Evolutionary conservation across 23 tunicate species (phyloP), one percentile per base, ranked within the genome.

Genomic region (Trididemnum clinides): DNA sequence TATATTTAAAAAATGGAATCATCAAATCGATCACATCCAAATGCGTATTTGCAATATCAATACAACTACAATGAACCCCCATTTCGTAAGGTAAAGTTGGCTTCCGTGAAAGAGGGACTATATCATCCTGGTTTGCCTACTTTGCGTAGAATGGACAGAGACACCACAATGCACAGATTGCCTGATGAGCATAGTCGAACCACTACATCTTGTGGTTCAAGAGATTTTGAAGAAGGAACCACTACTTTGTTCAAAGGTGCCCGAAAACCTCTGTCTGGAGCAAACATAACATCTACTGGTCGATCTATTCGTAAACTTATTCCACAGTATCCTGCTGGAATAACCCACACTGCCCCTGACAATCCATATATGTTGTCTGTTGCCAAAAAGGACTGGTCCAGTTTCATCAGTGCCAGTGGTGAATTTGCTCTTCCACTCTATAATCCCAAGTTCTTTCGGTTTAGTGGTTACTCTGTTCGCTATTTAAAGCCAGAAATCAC

Each of bases 381-480:
- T n/a, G 59, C 92, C 58, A 88, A 88, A 65, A 37, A 58, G 26
- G 86, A 93, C 64, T 93, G 98, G 98, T 88, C 92, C 20, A 82
- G 80, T 33, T 93, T 88, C 63, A 88, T 93, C 3, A 88, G 93
- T 54, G 87, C 98, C 3, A 39, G 87, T 36, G 98, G 98, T 7
- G 92, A 93, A 64, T 93, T 93, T 63, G 39, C 51, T 28, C 72
- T 93, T 36, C 92, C 92, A 2, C 80, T 72, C 6, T 88, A 88
- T 35, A 90, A 93, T 50, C 92, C 90, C 28, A 85, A 88, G 37
- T 35, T 81, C 50, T 88, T 88, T 57, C 89, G 98, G 23, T 93
- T 93, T 50, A 93, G 98, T 80, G 90, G 92, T 20, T 93, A 93
- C 72, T 87, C 98, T 63, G 98, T 93, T 0, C 84, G 98, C 21